phyloP scores from a whole-genome alignment of 2,113 vertebrate species.

The cattle (Bos taurus) region DNA sequence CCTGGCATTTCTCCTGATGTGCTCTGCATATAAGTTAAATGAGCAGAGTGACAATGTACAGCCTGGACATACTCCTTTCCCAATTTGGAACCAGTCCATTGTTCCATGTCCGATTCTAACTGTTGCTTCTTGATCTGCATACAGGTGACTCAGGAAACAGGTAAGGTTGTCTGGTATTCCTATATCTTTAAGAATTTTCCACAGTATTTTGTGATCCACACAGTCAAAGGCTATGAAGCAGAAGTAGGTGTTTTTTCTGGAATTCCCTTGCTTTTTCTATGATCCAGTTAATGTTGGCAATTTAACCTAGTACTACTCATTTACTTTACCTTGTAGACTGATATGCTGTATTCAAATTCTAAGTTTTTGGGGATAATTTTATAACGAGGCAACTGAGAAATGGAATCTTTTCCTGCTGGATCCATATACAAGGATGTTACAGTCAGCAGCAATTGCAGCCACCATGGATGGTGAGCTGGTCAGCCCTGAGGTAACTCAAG shows the following conservation, averaged over 20 bases:
- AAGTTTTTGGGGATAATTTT: background rate
- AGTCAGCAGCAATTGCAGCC: background rate
- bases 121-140: background rate
- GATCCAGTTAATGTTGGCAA: background rate
- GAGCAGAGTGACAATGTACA: background rate
- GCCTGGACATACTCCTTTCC: background rate
- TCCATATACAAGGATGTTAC: background rate
- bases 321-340: background rate
- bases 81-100: background rate
- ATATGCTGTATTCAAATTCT: background rate
- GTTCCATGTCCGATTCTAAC: background rate
- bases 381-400: background rate
- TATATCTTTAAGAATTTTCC: background rate
- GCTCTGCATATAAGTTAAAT: background rate
- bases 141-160: background rate
- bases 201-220: background rate
- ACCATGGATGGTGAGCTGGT: background rate
- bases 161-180: background rate
- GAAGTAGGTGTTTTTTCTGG: background rate
- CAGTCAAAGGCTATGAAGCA: background rate
- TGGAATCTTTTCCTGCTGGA: background rate
- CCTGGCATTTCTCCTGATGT: background rate
- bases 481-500: background rate
- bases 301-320: background rate
- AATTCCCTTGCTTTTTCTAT: background rate